Base-by-base conservation (phyloP, 2,888 invertebrate genomes). In the Nudaria mundana region DNA sequence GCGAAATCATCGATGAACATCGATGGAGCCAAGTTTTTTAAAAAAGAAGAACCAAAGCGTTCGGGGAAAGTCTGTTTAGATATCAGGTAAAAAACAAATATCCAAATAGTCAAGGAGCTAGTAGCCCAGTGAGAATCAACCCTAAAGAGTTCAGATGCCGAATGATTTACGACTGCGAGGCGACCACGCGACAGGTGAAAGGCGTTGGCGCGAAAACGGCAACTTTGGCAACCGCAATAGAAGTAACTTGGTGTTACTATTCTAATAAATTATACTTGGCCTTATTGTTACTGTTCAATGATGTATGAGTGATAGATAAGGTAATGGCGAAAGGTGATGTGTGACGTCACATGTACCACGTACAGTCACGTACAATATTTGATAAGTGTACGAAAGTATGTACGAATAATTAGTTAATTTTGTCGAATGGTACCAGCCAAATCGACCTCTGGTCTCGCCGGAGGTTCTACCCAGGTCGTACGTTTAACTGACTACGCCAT, bases 91-190 rank as follows among this genome's bases (percentile, higher is more conserved):
- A n/a, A n/a, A n/a, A n/a, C n/a, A n/a, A n/a, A n/a, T n/a, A n/a
- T n/a, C n/a, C n/a, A 14, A 3, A 8, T 13, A 14, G 8, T 15
- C 23, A 11, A 7, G 10, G 5, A 4, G 15, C 18, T 26, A 26
- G 13, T 25, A 14, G 30, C 30, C 25, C 4, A 10, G 13, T 31
- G 24, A 7, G n/a, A 5, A 24, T 18, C 20, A 12, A 14, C 5
- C 37, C 31, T 25, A 66, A n/a, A 59, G 40, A 49, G 58, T 48
- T 63, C 44, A 54, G 48, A 52, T 47, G 48, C 48, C 41, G 39
- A 56, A 52, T 43, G 62, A 70, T 70, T 63, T 62, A 63, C 52
- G 50, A 47, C 48, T 52, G 35, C 29, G 44, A 44, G 37, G 38
- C 43, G 41, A 44, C 34, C 40, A 40, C 13, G 28, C 16, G 39